Percentiles rank a stretch among this genome's conserved stretches.
Evolutionary conservation across 64 coral and sea anemone species (phyloP).

Genomic region (Dendrophyllia cribrosa): DNA sequence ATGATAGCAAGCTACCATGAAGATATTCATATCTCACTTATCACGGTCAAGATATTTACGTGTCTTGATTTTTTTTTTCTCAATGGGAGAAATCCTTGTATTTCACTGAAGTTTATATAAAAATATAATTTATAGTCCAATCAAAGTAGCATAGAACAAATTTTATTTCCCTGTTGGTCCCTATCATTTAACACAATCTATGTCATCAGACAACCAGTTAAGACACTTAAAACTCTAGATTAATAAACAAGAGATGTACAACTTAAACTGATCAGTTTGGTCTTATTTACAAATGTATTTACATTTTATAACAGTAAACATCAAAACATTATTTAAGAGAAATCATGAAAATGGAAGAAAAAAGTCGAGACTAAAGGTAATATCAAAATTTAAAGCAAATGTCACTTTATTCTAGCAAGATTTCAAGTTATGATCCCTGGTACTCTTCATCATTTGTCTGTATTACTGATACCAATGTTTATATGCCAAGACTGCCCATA

Average conservation of each 20-base stretch:
- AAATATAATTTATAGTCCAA: too few species aligned
- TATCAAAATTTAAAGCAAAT: not conserved
- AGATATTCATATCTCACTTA: too few species aligned
- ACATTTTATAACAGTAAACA: conserved; percentile 21
- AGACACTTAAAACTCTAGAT: conserved; percentile 21
- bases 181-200: conserved; percentile 6
- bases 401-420: not conserved
- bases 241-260: conserved; percentile 19
- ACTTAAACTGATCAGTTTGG: conserved; percentile 41
- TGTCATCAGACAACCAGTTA: conserved; percentile 7
- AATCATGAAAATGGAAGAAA: not conserved
- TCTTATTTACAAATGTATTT: conserved; percentile 54
- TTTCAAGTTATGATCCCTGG: not conserved
- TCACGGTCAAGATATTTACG: too few species aligned
- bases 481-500: not conserved
- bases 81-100: too few species aligned
- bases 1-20: too few species aligned
- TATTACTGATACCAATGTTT: not conserved
- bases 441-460: not conserved
- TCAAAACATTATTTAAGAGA: conserved; percentile 5
- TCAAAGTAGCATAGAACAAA: not conserved
- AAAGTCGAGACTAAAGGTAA: not conserved
- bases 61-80: too few species aligned
- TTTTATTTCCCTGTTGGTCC: conserved; percentile 39
- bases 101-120: too few species aligned